Base-by-base conservation (phyloP, 2,888 invertebrate species). In the Falcaria lacertinaria region DNA sequence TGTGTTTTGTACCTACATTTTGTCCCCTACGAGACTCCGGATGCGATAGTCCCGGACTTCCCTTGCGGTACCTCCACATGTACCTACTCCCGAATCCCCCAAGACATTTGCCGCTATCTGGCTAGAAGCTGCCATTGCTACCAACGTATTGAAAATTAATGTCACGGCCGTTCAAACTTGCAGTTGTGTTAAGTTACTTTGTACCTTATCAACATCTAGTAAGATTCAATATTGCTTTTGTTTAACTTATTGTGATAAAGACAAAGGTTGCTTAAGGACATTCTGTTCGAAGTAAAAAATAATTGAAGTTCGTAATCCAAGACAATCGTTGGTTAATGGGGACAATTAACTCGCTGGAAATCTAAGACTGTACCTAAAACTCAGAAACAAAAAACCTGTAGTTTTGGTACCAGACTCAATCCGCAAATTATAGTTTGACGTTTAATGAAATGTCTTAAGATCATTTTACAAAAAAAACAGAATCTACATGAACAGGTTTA, bases 1-100 rank as follows among this genome's bases (percentile, higher is more conserved):
- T n/a, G n/a, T n/a, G n/a, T n/a, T n/a, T n/a, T n/a, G n/a, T 11
- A 28, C 11, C 28, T 28, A 28, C 11, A 28, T 28, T 28, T 28
- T 62, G 63, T 62, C 63, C 53, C 45, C 44, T 41, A 54, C 52
- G 57, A 53, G 54, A 49, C 47, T 48, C 49, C 61, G 63, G 58
- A 61, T 54, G 49, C 53, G 50, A 50, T 46, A 28, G 42, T 53
- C 44, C 61, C 61, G 63, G 63, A 61, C 58, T 47, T 54, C 46
- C 44, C 42, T 52, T 39, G 38, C 53, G 34, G 17, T 42, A 41
- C 15, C 28, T 19, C 47, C 47, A 38, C 42, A 48, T 42, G 51
- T 42, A 37, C n/a, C n/a, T n/a, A n/a, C 54, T 49, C 53, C 49
- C 42, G 40, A 49, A 50, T 48, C 53, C 41, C 47, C 43, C 42